Evolutionary conservation across 2,888 invertebrate species (phyloP).

Genomic region (Deladenus siricidicola): DNA sequence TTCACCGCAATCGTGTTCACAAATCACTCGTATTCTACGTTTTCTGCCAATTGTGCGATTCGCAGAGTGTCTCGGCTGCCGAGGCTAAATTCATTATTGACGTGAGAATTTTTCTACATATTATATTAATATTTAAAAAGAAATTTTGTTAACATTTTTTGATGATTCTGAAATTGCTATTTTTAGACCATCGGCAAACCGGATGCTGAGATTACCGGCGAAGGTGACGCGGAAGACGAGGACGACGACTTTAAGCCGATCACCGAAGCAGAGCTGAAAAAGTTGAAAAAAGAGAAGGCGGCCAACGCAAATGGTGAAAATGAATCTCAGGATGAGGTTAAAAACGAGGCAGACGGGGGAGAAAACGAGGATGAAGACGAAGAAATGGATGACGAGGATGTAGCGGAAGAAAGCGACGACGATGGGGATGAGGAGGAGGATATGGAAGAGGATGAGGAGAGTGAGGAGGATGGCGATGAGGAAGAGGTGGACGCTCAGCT

Average conservation of each 20-base stretch:
- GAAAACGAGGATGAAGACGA: background rate
- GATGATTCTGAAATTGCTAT: background rate
- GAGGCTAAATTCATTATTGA: background rate
- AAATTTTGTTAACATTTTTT: background rate
- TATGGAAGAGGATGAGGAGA: too few species aligned
- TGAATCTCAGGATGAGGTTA: background rate
- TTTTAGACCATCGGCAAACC: constrained; percentile 1
- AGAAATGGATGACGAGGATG: background rate
- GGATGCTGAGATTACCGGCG: background rate
- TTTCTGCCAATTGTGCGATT: too few species aligned
- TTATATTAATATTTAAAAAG: background rate
- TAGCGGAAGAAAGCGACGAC: too few species aligned
- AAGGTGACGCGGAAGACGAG: background rate
- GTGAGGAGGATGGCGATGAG: background rate
- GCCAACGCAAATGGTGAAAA: background rate
- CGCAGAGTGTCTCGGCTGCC: background rate
- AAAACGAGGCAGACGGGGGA: background rate
- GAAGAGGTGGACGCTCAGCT: background rate
- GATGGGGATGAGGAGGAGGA: too few species aligned
- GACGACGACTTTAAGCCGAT: constrained; percentile 5
- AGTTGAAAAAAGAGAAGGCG: background rate
- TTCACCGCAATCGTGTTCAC: background rate
- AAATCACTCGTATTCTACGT: constrained; percentile 2
- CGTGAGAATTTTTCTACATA: background rate
- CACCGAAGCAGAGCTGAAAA: background rate